Percentiles rank a stretch among this genome's conserved stretches.
phyloP scores from a whole-genome alignment of 2,797 vertebrate genomes.

The Furcifer pardalis region DNA sequence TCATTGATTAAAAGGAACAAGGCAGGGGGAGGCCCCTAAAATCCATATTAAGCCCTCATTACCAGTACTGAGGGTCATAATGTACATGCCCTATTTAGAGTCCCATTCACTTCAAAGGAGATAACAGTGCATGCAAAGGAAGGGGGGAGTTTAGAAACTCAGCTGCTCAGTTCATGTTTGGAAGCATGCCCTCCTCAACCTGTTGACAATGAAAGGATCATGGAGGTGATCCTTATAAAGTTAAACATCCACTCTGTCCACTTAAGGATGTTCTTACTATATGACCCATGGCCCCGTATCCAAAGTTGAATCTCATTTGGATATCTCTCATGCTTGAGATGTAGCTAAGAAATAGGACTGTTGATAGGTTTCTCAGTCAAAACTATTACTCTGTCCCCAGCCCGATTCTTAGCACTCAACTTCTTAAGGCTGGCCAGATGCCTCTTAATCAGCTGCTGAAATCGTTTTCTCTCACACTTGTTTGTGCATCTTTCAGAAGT shows the following conservation, averaged over 20 bases:
- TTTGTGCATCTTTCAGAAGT: constrained; percentile 10
- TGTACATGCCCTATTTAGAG: too few relatives aligned
- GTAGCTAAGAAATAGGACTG: neutral
- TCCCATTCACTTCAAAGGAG: neutral
- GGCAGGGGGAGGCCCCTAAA: neutral
- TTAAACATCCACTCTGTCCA: neutral
- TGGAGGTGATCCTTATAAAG: constrained; percentile 9
- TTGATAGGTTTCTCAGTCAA: rapidly evolving
- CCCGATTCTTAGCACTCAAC: constrained; percentile 13
- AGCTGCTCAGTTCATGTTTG: neutral
- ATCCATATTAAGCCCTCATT: neutral
- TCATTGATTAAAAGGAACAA: neutral
- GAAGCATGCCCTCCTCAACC: neutral
- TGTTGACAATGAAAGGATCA: too few relatives aligned
- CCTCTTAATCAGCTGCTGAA: constrained; percentile 65
- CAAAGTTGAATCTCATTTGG: neutral
- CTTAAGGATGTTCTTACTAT: neutral
- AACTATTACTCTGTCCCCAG: constrained; percentile 28
- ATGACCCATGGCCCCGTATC: neutral
- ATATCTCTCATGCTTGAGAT: constrained; percentile 10
- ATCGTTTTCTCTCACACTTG: constrained; percentile 65
- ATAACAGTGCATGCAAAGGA: neutral
- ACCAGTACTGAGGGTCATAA: neutral
- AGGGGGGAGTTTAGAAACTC: neutral
- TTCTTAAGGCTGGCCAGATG: constrained; percentile 54